Conservation (phyloP, 2,797 vertebrate genomes). For the Poeciliopsis turneri region DNA sequence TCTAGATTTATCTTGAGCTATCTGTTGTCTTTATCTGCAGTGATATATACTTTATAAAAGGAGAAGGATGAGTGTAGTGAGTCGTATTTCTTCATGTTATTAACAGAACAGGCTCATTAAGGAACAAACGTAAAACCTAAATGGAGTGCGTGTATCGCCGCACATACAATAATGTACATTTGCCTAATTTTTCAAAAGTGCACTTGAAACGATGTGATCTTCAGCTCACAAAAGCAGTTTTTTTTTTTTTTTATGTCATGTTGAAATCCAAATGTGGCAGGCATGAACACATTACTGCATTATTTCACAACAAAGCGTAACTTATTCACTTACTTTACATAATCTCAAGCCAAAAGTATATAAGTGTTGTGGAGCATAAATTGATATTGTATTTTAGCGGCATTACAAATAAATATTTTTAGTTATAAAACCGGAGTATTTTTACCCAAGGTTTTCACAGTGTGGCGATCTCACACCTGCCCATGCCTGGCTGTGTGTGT, state of each 20-base stretch:
- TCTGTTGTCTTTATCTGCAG: not conserved
- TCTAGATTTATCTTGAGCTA: not conserved
- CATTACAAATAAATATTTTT: not conserved
- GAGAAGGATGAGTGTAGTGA: not conserved
- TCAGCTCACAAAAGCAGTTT: not conserved
- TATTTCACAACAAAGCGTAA: not conserved
- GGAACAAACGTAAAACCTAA: too few species aligned
- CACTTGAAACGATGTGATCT: too few species aligned
- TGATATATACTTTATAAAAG: not conserved
- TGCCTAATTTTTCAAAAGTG: too few species aligned
- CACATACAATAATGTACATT: too few species aligned
- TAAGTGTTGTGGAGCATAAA: not conserved
- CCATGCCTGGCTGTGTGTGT: slow-evolving; percentile 19
- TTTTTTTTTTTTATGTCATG: not conserved
- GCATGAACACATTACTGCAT: not conserved
- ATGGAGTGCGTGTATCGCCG: too few species aligned
- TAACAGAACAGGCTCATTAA: too few species aligned
- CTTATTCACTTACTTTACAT: not conserved
- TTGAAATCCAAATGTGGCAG: not conserved
- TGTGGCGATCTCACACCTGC: not conserved
- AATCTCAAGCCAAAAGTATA: not conserved
- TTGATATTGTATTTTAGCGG: not conserved
- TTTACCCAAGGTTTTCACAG: not conserved
- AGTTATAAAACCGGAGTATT: not conserved
- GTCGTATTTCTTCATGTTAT: not conserved